Evolutionary conservation across 2,888 invertebrate species (phyloP), one percentile per base, ranked within the genome.

Genomic region (Macrophya alboannulata): DNA sequence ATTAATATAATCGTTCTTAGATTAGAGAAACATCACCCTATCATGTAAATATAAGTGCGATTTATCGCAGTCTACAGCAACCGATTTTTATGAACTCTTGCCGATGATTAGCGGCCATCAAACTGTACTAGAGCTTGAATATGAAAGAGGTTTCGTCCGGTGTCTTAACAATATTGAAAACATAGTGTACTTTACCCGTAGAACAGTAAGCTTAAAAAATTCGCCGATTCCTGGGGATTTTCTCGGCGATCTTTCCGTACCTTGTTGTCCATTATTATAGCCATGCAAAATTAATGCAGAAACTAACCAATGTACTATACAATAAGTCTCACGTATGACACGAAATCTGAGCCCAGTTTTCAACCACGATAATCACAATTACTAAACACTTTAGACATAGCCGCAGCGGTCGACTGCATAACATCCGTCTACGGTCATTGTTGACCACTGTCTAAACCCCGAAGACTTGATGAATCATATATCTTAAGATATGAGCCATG

Each of bases 131-230:
- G n/a, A n/a, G n/a, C n/a, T n/a, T n/a, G n/a, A n/a, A n/a, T n/a
- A n/a, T n/a, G n/a, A n/a, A n/a, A n/a, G n/a, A n/a, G n/a, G n/a
- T n/a, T n/a, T n/a, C n/a, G n/a, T n/a, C n/a, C n/a, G n/a, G n/a
- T n/a, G n/a, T n/a, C n/a, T n/a, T n/a, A n/a, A n/a, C n/a, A n/a
- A n/a, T n/a, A n/a, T n/a, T n/a, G n/a, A n/a, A n/a, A n/a, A n/a
- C n/a, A n/a, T n/a, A n/a, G n/a, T n/a, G n/a, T 71, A 37, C 37
- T 94, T 43, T 72, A 72, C 72, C 72, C 40, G 43, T 43, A 72
- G 8, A 40, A n/a, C 21, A 72, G n/a, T 25, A 10, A n/a, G 43
- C 40, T 43, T 43, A 72, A 21, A 1, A 15, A 12, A 43, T 72
- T 72, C 12, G 43, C 40, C 25, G 40, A 43, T 72, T 72, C 72